Evolutionary conservation across 2,888 invertebrate genomes (phyloP).

Genomic region (Melinaea menophilus): DNA sequence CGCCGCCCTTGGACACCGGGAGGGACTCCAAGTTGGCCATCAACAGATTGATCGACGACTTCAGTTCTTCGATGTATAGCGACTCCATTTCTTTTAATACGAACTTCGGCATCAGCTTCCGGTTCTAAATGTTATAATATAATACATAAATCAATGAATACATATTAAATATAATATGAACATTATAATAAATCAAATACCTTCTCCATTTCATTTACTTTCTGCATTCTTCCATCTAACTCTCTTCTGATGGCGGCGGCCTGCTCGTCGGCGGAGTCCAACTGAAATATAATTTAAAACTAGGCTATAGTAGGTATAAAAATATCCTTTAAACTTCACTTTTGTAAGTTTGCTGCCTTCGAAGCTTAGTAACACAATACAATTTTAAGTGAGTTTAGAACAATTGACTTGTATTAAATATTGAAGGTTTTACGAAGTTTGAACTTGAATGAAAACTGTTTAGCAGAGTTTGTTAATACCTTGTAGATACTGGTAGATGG

Average conservation of each 20-base stretch:
- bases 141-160: neutral
- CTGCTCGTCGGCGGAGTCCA: slow-evolving; percentile 99
- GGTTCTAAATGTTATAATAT: slow-evolving; percentile 82
- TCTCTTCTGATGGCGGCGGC: slow-evolving; percentile 99
- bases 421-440: too few species aligned
- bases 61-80: slow-evolving; percentile 98
- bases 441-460: too few species aligned
- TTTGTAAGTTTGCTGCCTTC: neutral
- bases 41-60: slow-evolving; percentile 97
- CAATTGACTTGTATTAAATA: neutral
- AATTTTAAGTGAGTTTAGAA: neutral
- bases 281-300: slow-evolving; percentile 71
- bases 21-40: slow-evolving; percentile 99
- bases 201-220: slow-evolving; percentile 98
- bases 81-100: slow-evolving; percentile 99
- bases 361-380: neutral
- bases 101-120: slow-evolving; percentile 99
- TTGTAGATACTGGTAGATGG: too few species aligned
- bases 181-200: slow-evolving; percentile 62
- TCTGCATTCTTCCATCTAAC: slow-evolving; percentile 97
- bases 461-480: too few species aligned
- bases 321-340: neutral
- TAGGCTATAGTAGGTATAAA: neutral
- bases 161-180: neutral
- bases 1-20: slow-evolving; percentile 98